These are phyloP conservation scores for Thymelicus lineola DNA, from an alignment of 2,888 invertebrate genomes.

Conservation along the genomic window DNA sequence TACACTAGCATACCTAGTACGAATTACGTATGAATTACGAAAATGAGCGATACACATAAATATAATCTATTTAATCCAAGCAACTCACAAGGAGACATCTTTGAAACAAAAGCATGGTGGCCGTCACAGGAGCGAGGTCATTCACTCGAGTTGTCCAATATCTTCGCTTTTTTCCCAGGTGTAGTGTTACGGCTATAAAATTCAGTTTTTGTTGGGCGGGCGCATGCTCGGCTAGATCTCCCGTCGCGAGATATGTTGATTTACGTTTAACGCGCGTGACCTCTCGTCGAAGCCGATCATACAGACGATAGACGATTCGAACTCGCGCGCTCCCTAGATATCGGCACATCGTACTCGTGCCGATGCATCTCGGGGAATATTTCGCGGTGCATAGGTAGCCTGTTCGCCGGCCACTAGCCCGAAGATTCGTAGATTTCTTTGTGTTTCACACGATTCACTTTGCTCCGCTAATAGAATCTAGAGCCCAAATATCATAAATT, in stretches of 20 bases:
- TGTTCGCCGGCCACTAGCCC: conserved; percentile 62
- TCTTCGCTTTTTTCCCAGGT: conserved; percentile 79
- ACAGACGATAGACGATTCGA: conserved; percentile 82
- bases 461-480: conserved; percentile 46
- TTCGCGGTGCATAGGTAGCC: conserved; percentile 65
- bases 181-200: conserved; percentile 82
- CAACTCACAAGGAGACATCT: too few species aligned
- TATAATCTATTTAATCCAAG: too few species aligned
- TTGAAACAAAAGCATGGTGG: neutral
- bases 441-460: conserved; percentile 70
- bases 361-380: conserved; percentile 82
- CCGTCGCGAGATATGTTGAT: conserved; percentile 85
- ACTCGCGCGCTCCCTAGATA: conserved; percentile 75
- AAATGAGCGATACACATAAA: too few species aligned
- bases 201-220: conserved; percentile 79
- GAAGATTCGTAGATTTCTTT: conserved; percentile 77
- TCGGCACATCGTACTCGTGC: conserved; percentile 82
- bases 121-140: conserved; percentile 33
- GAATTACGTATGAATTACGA: too few species aligned
- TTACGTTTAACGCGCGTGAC: conserved; percentile 85
- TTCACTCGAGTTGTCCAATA: conserved; percentile 75
- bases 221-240: conserved; percentile 80
- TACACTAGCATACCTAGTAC: too few species aligned
- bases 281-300: conserved; percentile 81
- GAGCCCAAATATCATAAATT: conserved; percentile 50